phyloP scores from a whole-genome alignment of 2,113 vertebrate species.

The Megaptera novaeangliae region DNA sequence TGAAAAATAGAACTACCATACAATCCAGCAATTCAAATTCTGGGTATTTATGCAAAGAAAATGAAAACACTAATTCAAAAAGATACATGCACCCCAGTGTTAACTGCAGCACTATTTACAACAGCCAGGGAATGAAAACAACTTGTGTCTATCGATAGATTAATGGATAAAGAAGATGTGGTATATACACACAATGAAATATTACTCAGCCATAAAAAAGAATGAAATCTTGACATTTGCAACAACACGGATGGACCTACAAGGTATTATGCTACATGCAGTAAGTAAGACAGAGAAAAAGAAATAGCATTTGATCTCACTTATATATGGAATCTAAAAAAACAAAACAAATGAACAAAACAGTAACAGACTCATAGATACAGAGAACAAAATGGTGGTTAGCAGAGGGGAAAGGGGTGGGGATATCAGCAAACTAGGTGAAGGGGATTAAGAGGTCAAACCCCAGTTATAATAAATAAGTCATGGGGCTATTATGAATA shows the following conservation, averaged over 20 bases:
- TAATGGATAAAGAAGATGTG: background rate
- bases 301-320: background rate
- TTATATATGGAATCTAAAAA: background rate
- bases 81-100: background rate
- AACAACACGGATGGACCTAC: background rate
- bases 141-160: background rate
- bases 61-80: background rate
- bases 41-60: background rate
- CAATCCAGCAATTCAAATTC: background rate
- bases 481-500: background rate
- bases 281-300: background rate
- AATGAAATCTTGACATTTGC: background rate
- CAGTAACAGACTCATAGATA: background rate
- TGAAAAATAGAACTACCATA: background rate
- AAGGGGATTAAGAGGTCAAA: background rate
- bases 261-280: background rate
- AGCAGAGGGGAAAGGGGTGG: background rate
- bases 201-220: background rate
- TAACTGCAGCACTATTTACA: background rate
- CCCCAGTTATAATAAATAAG: background rate
- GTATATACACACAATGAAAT: background rate
- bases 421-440: background rate
- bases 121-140: background rate
- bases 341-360: background rate
- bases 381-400: background rate